Evolutionary conservation across 2,113 vertebrate species (phyloP).

Genomic region (Corydoras maculifer): DNA sequence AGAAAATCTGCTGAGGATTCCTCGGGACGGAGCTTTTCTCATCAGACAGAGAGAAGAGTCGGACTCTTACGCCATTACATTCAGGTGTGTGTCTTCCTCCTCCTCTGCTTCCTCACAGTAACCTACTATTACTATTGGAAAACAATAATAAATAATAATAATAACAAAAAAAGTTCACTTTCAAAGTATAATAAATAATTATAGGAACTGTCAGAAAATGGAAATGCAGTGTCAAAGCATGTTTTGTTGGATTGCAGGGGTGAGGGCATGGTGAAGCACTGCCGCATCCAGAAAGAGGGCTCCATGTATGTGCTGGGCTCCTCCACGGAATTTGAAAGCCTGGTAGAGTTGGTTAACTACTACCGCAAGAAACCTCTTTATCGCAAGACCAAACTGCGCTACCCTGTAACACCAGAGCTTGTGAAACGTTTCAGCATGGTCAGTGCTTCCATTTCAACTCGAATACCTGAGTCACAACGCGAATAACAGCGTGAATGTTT

Average conservation of each 20-base stretch:
- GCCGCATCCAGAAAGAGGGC: constrained; percentile 85
- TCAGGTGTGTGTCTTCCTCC: constrained; percentile 69
- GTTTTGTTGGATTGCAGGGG: constrained; percentile 65
- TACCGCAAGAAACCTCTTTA: constrained; percentile 85
- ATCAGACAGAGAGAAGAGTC: constrained; percentile 83
- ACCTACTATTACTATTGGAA: too few relatives aligned
- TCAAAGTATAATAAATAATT: too few relatives aligned
- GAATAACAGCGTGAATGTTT: background rate
- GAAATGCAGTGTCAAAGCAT: too few relatives aligned
- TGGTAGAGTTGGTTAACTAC: constrained; percentile 88
- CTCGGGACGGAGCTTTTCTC: constrained; percentile 92
- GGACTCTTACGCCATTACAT: constrained; percentile 90
- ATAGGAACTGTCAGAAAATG: too few relatives aligned
- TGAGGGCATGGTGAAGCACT: constrained; percentile 90
- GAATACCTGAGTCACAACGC: background rate
- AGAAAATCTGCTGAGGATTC: constrained; percentile 89
- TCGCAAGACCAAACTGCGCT: constrained; percentile 89
- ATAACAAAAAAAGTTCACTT: too few relatives aligned
- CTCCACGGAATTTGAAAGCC: constrained; percentile 87
- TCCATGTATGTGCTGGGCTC: constrained; percentile 81
- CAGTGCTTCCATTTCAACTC: constrained; percentile 35
- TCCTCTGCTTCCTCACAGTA: background rate
- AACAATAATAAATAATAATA: too few relatives aligned
- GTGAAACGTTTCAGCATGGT: constrained; percentile 81
- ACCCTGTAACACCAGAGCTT: constrained; percentile 86